Percentiles rank a stretch among this genome's conserved stretches.
phyloP scores from a whole-genome alignment of 2,888 invertebrate genomes.

The Apamea monoglypha region DNA sequence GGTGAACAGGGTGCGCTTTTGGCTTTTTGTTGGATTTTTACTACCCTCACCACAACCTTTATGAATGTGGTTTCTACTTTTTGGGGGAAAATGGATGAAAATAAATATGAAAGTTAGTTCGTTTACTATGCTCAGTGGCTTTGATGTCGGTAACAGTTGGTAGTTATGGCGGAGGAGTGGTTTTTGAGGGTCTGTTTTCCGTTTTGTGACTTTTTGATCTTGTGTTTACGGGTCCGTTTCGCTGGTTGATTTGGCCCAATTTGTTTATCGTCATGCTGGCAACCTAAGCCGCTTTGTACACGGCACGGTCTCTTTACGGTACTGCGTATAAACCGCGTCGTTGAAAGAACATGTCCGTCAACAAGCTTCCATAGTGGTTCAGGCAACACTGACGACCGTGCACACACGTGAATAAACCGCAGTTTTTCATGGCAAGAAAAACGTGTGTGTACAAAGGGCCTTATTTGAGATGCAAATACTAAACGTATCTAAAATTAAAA shows the following conservation, averaged over 20 bases:
- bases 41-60: constrained; percentile 22
- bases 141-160: constrained; percentile 33
- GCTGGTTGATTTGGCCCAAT: neutral
- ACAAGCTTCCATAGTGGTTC: too few relatives aligned
- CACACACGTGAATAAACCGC: too few relatives aligned
- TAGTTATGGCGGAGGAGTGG: neutral
- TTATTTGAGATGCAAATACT: too few relatives aligned
- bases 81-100: constrained; percentile 38
- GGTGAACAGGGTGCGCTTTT: constrained; percentile 30
- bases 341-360: too few relatives aligned
- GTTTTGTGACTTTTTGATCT: neutral
- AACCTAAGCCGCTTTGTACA: neutral
- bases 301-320: too few relatives aligned
- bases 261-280: neutral
- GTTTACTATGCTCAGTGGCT: constrained; percentile 20
- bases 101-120: constrained; percentile 47
- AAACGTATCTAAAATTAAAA: neutral
- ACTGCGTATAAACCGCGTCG: too few relatives aligned
- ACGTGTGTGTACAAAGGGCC: too few relatives aligned
- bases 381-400: too few relatives aligned
- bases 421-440: too few relatives aligned
- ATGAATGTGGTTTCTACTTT: constrained; percentile 54
- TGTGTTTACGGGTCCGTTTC: neutral
- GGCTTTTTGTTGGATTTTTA: constrained; percentile 45
- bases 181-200: neutral